A percentile compares a stretch with the other conserved stretches of the same genome.
Evolutionary conservation across 2,888 invertebrate species (phyloP).

Genomic region (Noctuana brunneofusca): DNA sequence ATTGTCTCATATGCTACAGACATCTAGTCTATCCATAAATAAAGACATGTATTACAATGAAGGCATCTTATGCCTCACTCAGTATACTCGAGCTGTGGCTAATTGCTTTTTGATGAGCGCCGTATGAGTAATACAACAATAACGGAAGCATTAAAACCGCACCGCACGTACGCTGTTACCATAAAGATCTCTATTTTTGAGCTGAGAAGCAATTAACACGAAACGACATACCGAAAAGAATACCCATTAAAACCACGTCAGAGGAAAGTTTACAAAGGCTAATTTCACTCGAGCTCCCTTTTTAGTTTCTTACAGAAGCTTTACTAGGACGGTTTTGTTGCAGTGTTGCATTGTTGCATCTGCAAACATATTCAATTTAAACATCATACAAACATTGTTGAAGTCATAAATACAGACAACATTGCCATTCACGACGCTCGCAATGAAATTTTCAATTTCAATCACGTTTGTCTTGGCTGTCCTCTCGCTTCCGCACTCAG

Average conservation of each 20-base stretch:
- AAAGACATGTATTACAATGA: slow-evolving; percentile 6
- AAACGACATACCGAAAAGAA: slow-evolving; percentile 8
- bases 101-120: slow-evolving; percentile 74
- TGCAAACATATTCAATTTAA: not conserved
- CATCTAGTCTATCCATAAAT: not conserved
- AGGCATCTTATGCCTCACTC: slow-evolving; percentile 49
- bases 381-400: not conserved
- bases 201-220: slow-evolving; percentile 22
- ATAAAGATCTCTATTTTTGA: slow-evolving; percentile 36
- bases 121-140: slow-evolving; percentile 57
- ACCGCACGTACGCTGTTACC: slow-evolving; percentile 27
- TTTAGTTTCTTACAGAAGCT: not conserved
- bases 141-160: slow-evolving; percentile 54
- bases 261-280: slow-evolving; percentile 16
- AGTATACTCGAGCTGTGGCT: slow-evolving; percentile 59
- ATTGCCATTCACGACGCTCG: not conserved
- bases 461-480: slow-evolving; percentile 16
- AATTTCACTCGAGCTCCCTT: not conserved
- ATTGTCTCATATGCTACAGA: not conserved
- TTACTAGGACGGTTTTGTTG: not conserved
- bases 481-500: slow-evolving; percentile 8
- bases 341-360: not conserved
- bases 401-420: not conserved
- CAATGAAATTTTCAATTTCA: slow-evolving; percentile 17
- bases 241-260: slow-evolving; percentile 14